These are phyloP conservation scores for Dunckerocampus dactyliophorus DNA, from an alignment of 2,113 vertebrate species.

Conservation along the genomic window DNA sequence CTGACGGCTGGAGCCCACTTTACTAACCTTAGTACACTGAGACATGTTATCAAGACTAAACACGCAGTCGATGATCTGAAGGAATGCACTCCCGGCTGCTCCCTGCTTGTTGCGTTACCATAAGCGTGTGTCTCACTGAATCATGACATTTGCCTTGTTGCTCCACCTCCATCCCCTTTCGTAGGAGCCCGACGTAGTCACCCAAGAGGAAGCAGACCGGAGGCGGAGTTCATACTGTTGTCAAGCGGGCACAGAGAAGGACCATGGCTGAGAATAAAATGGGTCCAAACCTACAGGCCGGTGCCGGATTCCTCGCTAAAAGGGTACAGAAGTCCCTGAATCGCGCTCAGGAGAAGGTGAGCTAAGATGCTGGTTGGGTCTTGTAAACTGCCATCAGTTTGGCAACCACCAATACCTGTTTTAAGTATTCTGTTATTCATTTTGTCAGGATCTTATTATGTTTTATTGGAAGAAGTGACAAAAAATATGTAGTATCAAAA, in stretches of 20 bases:
- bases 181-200: constrained; percentile 10
- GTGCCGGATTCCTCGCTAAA: constrained; percentile 85
- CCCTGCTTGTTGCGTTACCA: neutral
- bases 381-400: too few relatives aligned
- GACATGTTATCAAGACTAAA: constrained; percentile 24
- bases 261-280: constrained; percentile 86
- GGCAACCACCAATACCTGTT: too few relatives aligned
- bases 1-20: too few relatives aligned
- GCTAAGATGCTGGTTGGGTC: neutral
- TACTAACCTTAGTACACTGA: neutral
- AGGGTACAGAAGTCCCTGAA: constrained; percentile 87
- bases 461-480: too few relatives aligned
- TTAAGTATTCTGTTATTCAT: too few relatives aligned
- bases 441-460: too few relatives aligned
- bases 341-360: constrained; percentile 93
- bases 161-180: constrained; percentile 48
- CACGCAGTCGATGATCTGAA: constrained; percentile 12
- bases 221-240: constrained; percentile 3
- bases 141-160: constrained; percentile 23
- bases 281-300: constrained; percentile 72
- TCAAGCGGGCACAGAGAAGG: constrained; percentile 1
- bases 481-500: neutral
- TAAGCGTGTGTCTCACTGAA: neutral
- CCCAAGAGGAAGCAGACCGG: constrained; percentile 43
- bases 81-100: neutral